phyloP scores from a whole-genome alignment of 2,113 vertebrate species.

The Aegithalos caudatus region DNA sequence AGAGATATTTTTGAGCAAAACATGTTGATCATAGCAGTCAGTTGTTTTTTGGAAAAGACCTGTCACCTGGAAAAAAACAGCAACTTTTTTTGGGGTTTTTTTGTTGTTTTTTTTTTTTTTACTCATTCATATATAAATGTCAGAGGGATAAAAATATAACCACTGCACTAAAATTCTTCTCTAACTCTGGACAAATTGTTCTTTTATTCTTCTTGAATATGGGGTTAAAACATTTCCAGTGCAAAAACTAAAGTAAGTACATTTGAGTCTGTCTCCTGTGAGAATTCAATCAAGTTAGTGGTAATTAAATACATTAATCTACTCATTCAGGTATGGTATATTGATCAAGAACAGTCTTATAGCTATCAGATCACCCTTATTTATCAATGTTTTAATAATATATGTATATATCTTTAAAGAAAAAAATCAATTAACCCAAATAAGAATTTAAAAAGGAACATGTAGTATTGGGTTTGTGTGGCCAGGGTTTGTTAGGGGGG shows the following conservation, averaged over 20 bases:
- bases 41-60: not conserved
- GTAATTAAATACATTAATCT: not conserved
- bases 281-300: not conserved
- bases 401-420: not conserved
- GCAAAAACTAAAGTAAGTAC: not conserved
- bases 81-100: not conserved
- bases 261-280: not conserved
- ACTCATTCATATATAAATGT: not conserved
- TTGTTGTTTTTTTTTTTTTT: not conserved
- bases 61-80: not conserved
- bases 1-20: slow-evolving; percentile 9
- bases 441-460: not conserved
- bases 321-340: not conserved
- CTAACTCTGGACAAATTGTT: not conserved
- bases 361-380: not conserved
- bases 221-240: not conserved
- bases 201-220: not conserved
- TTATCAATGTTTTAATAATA: not conserved
- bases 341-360: not conserved
- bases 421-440: not conserved
- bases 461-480: fast-evolving
- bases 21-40: slow-evolving; percentile 8
- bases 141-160: not conserved
- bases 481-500: fast-evolving
- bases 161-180: not conserved